Evolutionary conservation across 2,797 vertebrate genomes (phyloP).

Genomic region (Chanos chanos): DNA sequence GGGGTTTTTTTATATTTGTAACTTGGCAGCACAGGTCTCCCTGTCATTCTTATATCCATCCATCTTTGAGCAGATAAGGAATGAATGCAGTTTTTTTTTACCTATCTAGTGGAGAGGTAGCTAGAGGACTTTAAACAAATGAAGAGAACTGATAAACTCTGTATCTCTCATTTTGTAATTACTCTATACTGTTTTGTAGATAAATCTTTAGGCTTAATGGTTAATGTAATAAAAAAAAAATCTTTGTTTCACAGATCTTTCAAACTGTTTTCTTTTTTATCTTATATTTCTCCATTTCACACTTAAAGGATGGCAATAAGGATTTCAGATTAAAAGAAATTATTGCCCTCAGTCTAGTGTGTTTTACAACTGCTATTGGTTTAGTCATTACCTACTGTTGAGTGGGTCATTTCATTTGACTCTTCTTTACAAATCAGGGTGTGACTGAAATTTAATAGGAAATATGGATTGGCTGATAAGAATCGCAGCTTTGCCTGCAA

Average conservation of each 20-base stretch:
- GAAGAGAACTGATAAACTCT: no score
- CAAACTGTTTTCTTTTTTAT: no score
- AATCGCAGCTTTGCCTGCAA: slow-evolving; percentile 26
- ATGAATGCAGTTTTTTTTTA: not conserved
- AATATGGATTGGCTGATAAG: slow-evolving; percentile 21
- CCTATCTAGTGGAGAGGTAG: no score
- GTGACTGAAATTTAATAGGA: slow-evolving; percentile 21
- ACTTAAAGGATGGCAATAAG: no score
- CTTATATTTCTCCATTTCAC: no score
- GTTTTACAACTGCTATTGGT: slow-evolving; percentile 10
- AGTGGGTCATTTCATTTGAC: not conserved
- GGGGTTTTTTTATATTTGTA: slow-evolving; percentile 13
- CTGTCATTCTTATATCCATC: slow-evolving; percentile 11
- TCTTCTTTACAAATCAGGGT: slow-evolving; percentile 14
- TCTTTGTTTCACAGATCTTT: no score
- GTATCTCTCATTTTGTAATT: no score
- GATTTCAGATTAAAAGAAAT: no score
- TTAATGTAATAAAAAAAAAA: no score
- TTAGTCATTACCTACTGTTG: not conserved
- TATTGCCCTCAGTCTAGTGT: not conserved
- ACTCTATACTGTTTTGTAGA: no score
- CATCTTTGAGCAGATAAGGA: slow-evolving; percentile 11
- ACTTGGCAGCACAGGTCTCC: not conserved
- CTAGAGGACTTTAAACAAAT: no score
- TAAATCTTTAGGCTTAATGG: no score